Conservation (phyloP, 64 coral and sea anemone genomes). For the Stylophora pistillata region DNA sequence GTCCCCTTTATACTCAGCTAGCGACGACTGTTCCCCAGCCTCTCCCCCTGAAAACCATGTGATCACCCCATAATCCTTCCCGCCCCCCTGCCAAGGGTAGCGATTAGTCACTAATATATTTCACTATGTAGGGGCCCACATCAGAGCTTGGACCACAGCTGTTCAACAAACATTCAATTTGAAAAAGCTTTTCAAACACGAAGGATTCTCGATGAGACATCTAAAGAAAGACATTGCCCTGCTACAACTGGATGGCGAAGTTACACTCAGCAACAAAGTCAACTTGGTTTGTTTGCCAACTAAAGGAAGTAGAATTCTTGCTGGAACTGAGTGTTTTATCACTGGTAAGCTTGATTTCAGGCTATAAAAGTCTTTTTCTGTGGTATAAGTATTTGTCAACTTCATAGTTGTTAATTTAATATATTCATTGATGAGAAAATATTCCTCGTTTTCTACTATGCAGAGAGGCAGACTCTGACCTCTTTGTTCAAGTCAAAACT, state of each 20-base stretch:
- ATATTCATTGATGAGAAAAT: too few species aligned
- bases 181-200: not conserved
- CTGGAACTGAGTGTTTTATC: conserved; percentile 41
- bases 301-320: conserved; percentile 24
- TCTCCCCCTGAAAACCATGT: too few species aligned
- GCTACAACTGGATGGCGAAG: not conserved
- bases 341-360: not conserved
- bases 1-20: too few species aligned
- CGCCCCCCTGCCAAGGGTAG: too few species aligned
- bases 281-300: conserved; percentile 19
- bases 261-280: not conserved
- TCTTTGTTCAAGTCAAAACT: too few species aligned
- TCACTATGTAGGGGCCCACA: not conserved
- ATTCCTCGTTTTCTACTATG: too few species aligned
- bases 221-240: not conserved
- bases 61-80: not conserved
- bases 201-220: not conserved
- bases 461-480: too few species aligned
- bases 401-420: too few species aligned
- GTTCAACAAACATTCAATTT: not conserved
- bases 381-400: too few species aligned
- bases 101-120: too few species aligned
- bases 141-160: not conserved
- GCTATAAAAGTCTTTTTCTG: too few species aligned
- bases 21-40: too few species aligned